Evolutionary conservation across 2,888 invertebrate genomes (phyloP).

Genomic region (Tyria jacobaeae): DNA sequence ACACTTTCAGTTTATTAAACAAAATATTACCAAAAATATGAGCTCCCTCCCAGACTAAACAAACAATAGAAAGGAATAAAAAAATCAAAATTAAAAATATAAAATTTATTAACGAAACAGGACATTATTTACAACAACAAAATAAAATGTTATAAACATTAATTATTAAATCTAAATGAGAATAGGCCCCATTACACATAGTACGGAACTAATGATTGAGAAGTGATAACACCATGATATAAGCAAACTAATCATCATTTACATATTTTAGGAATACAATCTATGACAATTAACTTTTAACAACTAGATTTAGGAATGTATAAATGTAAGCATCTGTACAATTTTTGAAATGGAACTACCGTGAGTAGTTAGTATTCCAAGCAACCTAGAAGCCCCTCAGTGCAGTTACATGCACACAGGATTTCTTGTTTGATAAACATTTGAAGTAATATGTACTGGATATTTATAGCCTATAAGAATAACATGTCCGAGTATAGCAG

Average conservation of each 20-base stretch:
- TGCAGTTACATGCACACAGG: not conserved
- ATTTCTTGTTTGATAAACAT: not conserved
- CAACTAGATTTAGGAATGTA: not conserved
- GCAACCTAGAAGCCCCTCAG: not conserved
- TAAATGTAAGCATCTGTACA: not conserved
- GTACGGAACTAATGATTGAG: slow-evolving; percentile 27
- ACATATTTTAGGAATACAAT: slow-evolving; percentile 1
- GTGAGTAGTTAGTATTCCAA: not conserved
- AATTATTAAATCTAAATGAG: slow-evolving; percentile 65
- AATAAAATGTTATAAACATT: slow-evolving; percentile 65
- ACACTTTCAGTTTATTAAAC: no score
- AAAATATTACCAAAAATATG: no score
- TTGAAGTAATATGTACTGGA: no score
- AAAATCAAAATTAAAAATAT: slow-evolving; percentile 69
- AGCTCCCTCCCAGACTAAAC: slow-evolving; percentile 43
- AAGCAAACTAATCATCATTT: not conserved
- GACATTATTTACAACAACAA: slow-evolving; percentile 78
- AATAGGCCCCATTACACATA: slow-evolving; percentile 59
- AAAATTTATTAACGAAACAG: slow-evolving; percentile 81
- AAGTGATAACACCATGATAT: slow-evolving; percentile 28
- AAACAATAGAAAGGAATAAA: slow-evolving; percentile 52
- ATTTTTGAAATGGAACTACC: not conserved
- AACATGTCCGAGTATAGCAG: no score
- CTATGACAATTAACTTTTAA: not conserved
- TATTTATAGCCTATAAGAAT: no score